phyloP scores from a whole-genome alignment of 2,888 invertebrate species.

The Dione vanillae region DNA sequence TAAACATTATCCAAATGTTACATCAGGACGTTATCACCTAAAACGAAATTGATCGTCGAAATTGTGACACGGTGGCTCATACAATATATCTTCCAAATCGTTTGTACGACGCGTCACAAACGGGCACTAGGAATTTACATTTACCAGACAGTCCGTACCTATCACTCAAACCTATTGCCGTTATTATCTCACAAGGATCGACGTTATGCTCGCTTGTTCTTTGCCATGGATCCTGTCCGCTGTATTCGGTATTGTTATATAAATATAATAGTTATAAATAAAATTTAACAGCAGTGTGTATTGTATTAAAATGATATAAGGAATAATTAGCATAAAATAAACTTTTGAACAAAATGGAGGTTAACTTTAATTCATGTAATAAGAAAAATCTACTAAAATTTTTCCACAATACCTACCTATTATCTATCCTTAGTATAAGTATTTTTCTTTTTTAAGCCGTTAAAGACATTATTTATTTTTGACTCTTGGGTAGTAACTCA shows the following conservation, averaged over 20 bases:
- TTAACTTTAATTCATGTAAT: too few species aligned
- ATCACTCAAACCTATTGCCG: constrained; percentile 31
- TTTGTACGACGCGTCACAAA: constrained; percentile 18
- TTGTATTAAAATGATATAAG: too few species aligned
- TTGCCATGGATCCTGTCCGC: constrained; percentile 19
- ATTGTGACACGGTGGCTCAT: constrained; percentile 3
- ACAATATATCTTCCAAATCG: constrained; percentile 19
- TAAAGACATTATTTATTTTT: too few species aligned
- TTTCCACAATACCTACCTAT: too few species aligned
- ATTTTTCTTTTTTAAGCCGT: too few species aligned
- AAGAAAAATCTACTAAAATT: too few species aligned
- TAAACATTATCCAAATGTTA: not conserved
- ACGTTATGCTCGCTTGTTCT: constrained; percentile 16
- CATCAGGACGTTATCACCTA: not conserved
- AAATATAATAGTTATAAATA: too few species aligned
- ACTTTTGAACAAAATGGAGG: too few species aligned
- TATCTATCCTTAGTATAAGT: too few species aligned
- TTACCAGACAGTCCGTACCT: constrained; percentile 11
- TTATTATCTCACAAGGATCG: constrained; percentile 31
- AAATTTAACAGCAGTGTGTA: too few species aligned
- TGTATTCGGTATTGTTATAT: not conserved
- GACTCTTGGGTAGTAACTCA: too few species aligned
- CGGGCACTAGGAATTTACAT: constrained; percentile 19
- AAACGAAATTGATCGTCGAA: not conserved
- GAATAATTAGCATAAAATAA: too few species aligned